phyloP scores from a whole-genome alignment of 1,140 invertebrate species.

The Drosophila trapezifrons region DNA sequence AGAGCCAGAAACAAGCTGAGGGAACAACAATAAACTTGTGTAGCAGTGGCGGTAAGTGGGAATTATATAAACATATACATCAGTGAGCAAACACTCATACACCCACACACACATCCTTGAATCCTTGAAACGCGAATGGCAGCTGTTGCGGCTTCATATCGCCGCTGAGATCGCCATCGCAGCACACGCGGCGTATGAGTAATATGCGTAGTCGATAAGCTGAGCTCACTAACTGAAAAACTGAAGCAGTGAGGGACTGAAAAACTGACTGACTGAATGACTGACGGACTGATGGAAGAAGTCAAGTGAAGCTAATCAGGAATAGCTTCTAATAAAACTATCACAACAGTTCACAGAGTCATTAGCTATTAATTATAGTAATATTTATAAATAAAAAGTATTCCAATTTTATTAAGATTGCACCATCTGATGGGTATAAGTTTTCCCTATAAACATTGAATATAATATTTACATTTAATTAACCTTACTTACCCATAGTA shows the following conservation, averaged over 20 bases:
- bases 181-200: conserved; percentile 40
- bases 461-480: too few species aligned
- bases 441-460: too few species aligned
- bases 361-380: neutral
- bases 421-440: too few species aligned
- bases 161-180: conserved; percentile 37
- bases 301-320: conserved; percentile 13
- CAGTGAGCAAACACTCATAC: conserved; percentile 50
- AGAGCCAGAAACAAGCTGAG: conserved; percentile 11
- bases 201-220: conserved; percentile 37
- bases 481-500: neutral
- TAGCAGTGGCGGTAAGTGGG: conserved; percentile 68
- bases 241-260: conserved; percentile 4
- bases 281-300: conserved; percentile 1
- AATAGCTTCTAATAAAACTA: neutral
- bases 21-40: conserved; percentile 70
- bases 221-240: neutral
- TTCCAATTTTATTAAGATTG: too few species aligned
- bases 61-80: conserved; percentile 81
- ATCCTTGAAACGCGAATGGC: conserved; percentile 29
- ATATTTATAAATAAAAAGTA: neutral
- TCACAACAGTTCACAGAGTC: too few species aligned
- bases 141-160: conserved; percentile 57
- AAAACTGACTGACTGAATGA: neutral
- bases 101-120: neutral